phyloP scores from a whole-genome alignment of 2,113 vertebrate genomes.

The Amphilophus citrinellus region DNA sequence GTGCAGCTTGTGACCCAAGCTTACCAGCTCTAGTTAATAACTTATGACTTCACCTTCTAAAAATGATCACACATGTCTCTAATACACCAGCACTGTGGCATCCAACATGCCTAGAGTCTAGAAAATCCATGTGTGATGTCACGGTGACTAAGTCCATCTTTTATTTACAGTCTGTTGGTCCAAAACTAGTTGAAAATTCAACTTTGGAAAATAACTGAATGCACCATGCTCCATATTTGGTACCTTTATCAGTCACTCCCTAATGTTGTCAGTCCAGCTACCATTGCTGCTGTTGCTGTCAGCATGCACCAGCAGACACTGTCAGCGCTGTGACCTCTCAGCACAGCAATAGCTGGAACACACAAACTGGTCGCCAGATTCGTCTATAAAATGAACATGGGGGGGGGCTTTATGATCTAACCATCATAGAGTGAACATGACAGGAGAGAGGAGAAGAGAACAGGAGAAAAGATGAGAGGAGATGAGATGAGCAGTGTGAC shows the following conservation, averaged over 20 bases:
- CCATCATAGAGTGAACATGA: slow-evolving; percentile 12
- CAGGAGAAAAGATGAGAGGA: slow-evolving; percentile 2
- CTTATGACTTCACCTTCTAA: background rate
- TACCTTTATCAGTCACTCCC: background rate
- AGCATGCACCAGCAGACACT: background rate
- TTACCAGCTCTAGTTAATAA: no score
- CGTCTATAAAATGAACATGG: background rate
- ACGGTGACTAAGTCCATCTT: background rate
- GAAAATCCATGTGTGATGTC: background rate
- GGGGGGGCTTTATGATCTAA: background rate
- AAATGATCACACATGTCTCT: background rate
- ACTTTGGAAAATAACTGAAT: background rate
- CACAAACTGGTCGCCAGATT: background rate
- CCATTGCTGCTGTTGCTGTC: background rate
- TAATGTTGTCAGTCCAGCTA: slow-evolving; percentile 2
- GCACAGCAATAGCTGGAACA: background rate
- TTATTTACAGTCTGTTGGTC: background rate
- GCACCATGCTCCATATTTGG: background rate
- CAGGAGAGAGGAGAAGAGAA: background rate
- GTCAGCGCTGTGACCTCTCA: background rate
- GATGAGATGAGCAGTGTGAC: background rate
- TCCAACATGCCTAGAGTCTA: no score
- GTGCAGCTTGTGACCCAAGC: no score
- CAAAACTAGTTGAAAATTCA: background rate
- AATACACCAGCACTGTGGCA: background rate